Conservation (phyloP, 2,888 invertebrate genomes). For the Volucella zonaria region DNA sequence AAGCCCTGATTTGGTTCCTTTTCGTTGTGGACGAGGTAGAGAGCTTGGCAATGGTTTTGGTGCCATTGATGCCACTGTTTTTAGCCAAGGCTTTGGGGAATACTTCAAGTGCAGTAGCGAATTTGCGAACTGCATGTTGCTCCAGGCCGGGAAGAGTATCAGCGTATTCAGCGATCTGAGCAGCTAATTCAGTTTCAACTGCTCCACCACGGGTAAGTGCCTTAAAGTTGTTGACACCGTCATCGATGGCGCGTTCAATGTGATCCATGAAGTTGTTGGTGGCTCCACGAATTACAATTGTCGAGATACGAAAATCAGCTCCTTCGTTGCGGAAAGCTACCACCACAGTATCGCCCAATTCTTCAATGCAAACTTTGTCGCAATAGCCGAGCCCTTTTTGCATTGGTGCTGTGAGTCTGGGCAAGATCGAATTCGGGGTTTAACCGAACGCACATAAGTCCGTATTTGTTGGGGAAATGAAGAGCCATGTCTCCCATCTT, state of each 20-base stretch:
- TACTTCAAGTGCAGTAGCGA: slow-evolving; percentile 93
- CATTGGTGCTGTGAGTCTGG: slow-evolving; percentile 89
- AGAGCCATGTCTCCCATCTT: slow-evolving; percentile 99
- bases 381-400: slow-evolving; percentile 96
- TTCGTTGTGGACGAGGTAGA: slow-evolving; percentile 94
- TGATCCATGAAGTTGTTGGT: slow-evolving; percentile 99
- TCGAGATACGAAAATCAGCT: slow-evolving; percentile 93
- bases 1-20: slow-evolving; percentile 92
- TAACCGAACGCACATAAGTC: slow-evolving; percentile 96
- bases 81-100: slow-evolving; percentile 97
- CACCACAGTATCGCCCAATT: slow-evolving; percentile 96
- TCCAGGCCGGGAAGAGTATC: slow-evolving; percentile 96
- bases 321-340: slow-evolving; percentile 96
- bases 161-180: slow-evolving; percentile 92
- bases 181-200: slow-evolving; percentile 95
- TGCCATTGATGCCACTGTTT: slow-evolving; percentile 95
- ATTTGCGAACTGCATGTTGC: slow-evolving; percentile 98
- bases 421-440: slow-evolving; percentile 97
- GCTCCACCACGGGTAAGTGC: slow-evolving; percentile 94
- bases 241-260: slow-evolving; percentile 98
- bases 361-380: slow-evolving; percentile 93
- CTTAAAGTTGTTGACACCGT: slow-evolving; percentile 99
- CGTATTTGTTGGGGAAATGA: slow-evolving; percentile 98
- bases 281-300: slow-evolving; percentile 96
- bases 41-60: slow-evolving; percentile 93